Percentiles rank a stretch among this genome's conserved stretches.
These are phyloP conservation scores for Trichonephila inaurata DNA, from an alignment of 1,140 invertebrate genomes.

Conservation along the genomic window DNA sequence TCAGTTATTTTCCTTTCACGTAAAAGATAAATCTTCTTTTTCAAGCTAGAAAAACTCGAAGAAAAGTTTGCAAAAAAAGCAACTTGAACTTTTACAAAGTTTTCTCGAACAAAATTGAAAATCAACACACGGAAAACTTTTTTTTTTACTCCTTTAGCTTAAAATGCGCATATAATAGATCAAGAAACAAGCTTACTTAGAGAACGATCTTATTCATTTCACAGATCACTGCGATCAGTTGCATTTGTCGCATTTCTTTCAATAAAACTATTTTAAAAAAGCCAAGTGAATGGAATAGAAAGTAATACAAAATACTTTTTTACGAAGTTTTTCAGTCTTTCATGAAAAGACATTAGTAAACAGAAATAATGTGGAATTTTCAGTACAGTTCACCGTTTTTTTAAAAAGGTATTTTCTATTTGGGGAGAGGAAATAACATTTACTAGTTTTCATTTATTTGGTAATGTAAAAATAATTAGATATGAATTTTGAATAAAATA, in stretches of 20 bases:
- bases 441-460: no score
- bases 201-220: not conserved
- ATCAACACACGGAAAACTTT: not conserved
- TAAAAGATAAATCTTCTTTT: no score
- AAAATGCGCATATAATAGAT: not conserved
- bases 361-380: no score
- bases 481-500: no score
- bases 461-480: no score
- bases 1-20: no score
- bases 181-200: not conserved
- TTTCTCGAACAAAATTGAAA: not conserved
- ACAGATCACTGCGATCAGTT: slow-evolving; percentile 2
- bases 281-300: not conserved
- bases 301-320: no score
- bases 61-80: not conserved
- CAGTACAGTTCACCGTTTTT: no score
- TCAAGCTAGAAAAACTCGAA: not conserved
- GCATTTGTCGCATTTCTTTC: not conserved
- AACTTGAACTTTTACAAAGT: not conserved
- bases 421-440: no score
- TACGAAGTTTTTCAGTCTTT: no score
- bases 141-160: not conserved
- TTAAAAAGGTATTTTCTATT: no score
- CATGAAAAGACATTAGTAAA: no score
- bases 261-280: not conserved